Base-by-base conservation (phyloP, 37 sponge, comb jelly and placozoan genomes). In the Chondrosia reniformis region DNA sequence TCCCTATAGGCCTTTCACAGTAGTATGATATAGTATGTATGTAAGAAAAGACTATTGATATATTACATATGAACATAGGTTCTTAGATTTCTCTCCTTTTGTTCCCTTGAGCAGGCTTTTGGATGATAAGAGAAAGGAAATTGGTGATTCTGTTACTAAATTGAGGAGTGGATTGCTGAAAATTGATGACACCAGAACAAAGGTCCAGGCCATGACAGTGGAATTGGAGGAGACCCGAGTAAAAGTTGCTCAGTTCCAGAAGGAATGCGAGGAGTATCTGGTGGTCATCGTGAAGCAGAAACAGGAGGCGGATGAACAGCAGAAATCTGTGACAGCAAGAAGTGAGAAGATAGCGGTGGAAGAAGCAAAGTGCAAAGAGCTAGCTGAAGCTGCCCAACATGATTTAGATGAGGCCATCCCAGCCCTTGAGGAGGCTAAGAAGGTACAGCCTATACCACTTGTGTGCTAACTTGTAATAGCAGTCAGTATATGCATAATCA, bases 261-360 rank as follows among this genome's bases (percentile, higher is more conserved):
- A 99, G 82, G 83, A 99, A 77, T 99, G 99, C 41, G 99, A 99
- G 64, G 99, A 99, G 67, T 99, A 93, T 44, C 84, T 99, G 30
- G 90, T 99, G 39, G 84, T 93, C 74, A 90, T 99, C 27, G 96
- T 99, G 17, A 94, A 99, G 84, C 96, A 99, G 83, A 99, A 99
- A 77, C 72, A 69, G 72, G 72, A 69, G 24, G 72, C 72, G 15
- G 72, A 69, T 40, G 72, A 69, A 34, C 72, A 69, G 43, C 30
- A 28, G 45, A 79, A 90, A 83, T 59, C 87, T 25, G 99, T 99
- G 5, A 64, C 77, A 0, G 86, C 96, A 80, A 85, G 96, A 44
- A 89, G 94, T 77, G 99, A 85, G 74, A 99, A 95, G 81, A 99
- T 99, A 44, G 99, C 92, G 0, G 96, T 90, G 77, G 99, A 99